Conservation (phyloP, 2,888 invertebrate genomes). For the Axea sp. region DNA sequence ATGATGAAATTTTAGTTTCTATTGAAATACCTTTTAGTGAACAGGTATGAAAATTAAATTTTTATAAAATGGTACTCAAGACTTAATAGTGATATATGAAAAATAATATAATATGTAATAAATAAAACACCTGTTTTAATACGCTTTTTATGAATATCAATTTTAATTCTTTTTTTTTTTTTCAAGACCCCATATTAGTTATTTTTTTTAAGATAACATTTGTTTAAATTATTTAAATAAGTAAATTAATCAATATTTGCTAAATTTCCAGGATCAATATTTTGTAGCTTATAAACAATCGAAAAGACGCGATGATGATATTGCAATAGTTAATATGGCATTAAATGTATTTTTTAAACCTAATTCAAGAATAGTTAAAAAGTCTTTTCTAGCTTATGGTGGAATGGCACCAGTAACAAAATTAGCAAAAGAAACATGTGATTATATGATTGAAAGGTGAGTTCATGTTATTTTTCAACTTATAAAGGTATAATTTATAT, state of each 20-base stretch:
- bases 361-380: slow-evolving; percentile 81
- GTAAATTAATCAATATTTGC: too few relatives aligned
- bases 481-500: too few relatives aligned
- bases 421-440: slow-evolving; percentile 85
- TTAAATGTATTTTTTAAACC: slow-evolving; percentile 85
- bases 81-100: too few relatives aligned
- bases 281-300: slow-evolving; percentile 95
- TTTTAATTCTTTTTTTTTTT: too few relatives aligned
- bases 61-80: neutral
- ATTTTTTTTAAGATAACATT: too few relatives aligned
- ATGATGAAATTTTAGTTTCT: slow-evolving; percentile 89
- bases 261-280: slow-evolving; percentile 83
- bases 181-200: too few relatives aligned
- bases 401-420: slow-evolving; percentile 95
- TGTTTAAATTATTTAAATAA: too few relatives aligned
- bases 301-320: slow-evolving; percentile 94
- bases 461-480: too few relatives aligned
- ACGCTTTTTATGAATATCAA: too few relatives aligned
- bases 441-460: slow-evolving; percentile 81
- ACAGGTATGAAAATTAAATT: slow-evolving; percentile 38
- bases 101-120: too few relatives aligned
- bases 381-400: slow-evolving; percentile 88
- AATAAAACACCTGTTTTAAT: too few relatives aligned
- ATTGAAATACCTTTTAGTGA: slow-evolving; percentile 88
- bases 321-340: slow-evolving; percentile 95